These are phyloP conservation scores for Muscicapa adusta DNA, from an alignment of 2,113 vertebrate genomes.

Conservation along the genomic window DNA sequence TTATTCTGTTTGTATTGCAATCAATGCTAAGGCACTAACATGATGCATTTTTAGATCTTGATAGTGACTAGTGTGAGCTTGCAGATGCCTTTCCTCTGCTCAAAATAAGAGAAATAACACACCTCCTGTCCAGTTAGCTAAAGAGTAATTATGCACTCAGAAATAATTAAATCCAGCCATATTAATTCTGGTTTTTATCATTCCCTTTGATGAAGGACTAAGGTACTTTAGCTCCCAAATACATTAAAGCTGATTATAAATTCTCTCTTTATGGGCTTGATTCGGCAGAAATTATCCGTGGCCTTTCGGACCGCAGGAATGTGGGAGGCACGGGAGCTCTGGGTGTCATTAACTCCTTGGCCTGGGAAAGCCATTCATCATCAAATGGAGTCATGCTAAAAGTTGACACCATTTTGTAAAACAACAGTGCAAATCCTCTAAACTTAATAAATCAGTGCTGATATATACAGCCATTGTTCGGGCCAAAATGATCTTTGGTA, in stretches of 20 bases:
- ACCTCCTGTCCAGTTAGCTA: slow-evolving; percentile 40
- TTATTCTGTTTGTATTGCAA: neutral
- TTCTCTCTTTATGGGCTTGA: slow-evolving; percentile 58
- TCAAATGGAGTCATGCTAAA: neutral
- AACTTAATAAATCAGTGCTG: neutral
- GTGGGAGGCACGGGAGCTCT: slow-evolving; percentile 7
- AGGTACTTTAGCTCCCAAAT: slow-evolving; percentile 66
- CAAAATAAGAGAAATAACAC: neutral
- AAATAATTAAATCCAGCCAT: slow-evolving; percentile 66
- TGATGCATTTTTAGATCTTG: neutral
- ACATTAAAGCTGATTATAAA: slow-evolving; percentile 71
- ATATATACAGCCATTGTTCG: neutral
- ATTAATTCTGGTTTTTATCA: slow-evolving; percentile 66
- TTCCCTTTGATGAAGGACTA: slow-evolving; percentile 70
- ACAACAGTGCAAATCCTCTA: slow-evolving; percentile 13
- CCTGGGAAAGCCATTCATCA: slow-evolving; percentile 4
- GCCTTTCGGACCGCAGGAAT: slow-evolving; percentile 28
- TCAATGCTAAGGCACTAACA: neutral
- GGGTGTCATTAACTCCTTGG: slow-evolving; percentile 23
- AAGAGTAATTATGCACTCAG: slow-evolving; percentile 62
- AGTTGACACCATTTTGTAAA: slow-evolving; percentile 8
- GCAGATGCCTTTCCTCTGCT: neutral
- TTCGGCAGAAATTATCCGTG: slow-evolving; percentile 58
- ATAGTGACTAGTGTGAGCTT: neutral
- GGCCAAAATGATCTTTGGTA: neutral